Evolutionary conservation across 2,113 vertebrate species (phyloP).

Genomic region (Myrmecophaga tridactyla): DNA sequence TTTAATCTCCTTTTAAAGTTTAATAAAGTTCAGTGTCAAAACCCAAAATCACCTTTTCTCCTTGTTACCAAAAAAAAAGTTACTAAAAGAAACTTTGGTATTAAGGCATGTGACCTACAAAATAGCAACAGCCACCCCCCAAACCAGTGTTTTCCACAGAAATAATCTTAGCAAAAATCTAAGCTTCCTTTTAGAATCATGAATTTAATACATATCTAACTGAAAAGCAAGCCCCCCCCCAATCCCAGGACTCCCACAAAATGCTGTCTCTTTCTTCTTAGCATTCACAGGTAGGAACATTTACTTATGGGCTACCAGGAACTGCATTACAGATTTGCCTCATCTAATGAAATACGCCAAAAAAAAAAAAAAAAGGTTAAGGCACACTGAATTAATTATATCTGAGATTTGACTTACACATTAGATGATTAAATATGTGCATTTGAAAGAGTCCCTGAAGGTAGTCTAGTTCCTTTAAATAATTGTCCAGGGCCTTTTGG

Average conservation of each 20-base stretch:
- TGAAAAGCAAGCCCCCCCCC: not conserved
- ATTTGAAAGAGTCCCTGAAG: constrained; percentile 66
- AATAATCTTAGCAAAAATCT: not conserved
- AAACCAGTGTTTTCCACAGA: not conserved
- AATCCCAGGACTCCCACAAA: not conserved
- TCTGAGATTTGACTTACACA: constrained; percentile 71
- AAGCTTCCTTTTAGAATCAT: not conserved
- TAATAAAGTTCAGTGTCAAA: not conserved
- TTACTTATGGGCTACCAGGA: not conserved
- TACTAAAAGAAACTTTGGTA: not conserved
- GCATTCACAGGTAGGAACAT: not conserved
- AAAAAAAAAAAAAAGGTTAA: constrained; percentile 41
- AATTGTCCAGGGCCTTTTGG: constrained; percentile 74
- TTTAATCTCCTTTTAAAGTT: constrained; percentile 24
- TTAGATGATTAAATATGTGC: constrained; percentile 73
- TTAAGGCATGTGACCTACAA: not conserved
- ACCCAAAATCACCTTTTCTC: not conserved
- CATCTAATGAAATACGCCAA: constrained; percentile 27
- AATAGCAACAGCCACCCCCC: not conserved
- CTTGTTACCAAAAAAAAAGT: not conserved
- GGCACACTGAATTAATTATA: constrained; percentile 72
- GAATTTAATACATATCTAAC: not conserved
- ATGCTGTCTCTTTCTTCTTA: constrained; percentile 7
- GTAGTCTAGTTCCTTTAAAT: constrained; percentile 68
- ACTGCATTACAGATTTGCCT: not conserved